Percentiles rank a stretch among this genome's conserved stretches.
phyloP scores from a whole-genome alignment of 1,140 invertebrate species.

The Bactericera cockerelli region DNA sequence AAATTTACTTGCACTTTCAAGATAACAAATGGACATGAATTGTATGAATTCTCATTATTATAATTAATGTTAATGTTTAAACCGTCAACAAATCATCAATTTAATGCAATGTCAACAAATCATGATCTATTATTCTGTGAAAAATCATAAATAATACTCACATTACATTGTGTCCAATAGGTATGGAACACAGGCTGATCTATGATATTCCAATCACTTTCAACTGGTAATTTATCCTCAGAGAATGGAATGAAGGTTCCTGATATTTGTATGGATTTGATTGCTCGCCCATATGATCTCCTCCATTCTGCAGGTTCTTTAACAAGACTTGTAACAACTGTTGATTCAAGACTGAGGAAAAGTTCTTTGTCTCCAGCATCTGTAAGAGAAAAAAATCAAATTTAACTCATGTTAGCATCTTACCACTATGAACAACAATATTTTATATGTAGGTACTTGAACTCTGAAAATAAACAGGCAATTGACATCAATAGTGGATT shows the following conservation, averaged over 20 bases:
- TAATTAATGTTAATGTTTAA: too few relatives aligned
- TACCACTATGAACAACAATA: conserved; percentile 25
- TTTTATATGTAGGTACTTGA: too few relatives aligned
- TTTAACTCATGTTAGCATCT: conserved; percentile 11
- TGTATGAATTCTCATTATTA: too few relatives aligned
- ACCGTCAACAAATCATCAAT: too few relatives aligned
- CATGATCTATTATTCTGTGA: too few relatives aligned
- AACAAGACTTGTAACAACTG: conserved; percentile 59
- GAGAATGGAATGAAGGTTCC: conserved; percentile 72
- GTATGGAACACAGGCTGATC: conserved; percentile 83
- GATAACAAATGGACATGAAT: too few relatives aligned
- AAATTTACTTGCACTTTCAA: too few relatives aligned
- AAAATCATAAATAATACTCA: too few relatives aligned
- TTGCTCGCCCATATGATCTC: conserved; percentile 60
- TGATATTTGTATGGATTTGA: conserved; percentile 68
- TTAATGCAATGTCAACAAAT: too few relatives aligned
- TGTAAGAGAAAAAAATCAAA: conserved; percentile 28
- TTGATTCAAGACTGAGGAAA: conserved; percentile 64
- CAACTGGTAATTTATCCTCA: conserved; percentile 46
- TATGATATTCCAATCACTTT: conserved; percentile 50
- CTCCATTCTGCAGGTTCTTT: conserved; percentile 79
- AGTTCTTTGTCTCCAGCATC: conserved; percentile 77
- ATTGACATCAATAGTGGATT: too few relatives aligned
- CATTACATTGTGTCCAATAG: conserved; percentile 85
- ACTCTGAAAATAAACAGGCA: too few relatives aligned